These are phyloP conservation scores for Ifrita kowaldi DNA, from an alignment of 2,113 vertebrate species.

Conservation along the genomic window DNA sequence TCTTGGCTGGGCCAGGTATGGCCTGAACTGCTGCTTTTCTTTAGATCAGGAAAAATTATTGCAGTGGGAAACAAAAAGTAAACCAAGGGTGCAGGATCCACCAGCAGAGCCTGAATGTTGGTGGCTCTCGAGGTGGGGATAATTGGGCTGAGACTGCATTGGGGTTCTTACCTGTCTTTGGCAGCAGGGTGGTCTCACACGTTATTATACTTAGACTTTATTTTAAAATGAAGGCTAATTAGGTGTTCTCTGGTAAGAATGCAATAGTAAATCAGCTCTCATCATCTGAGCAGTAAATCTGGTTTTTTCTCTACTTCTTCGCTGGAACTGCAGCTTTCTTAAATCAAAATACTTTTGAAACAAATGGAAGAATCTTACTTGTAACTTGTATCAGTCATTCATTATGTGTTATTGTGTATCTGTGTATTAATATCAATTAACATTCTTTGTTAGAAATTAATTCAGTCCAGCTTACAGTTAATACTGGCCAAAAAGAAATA, in stretches of 20 bases:
- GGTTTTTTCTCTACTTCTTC: not conserved
- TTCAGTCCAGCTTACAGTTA: not conserved
- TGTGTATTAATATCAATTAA: not conserved
- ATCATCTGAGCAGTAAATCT: not conserved
- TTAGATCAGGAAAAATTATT: not conserved
- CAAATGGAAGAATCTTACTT: not conserved
- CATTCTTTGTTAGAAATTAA: not conserved
- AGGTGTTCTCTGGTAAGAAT: not conserved
- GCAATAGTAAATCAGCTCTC: not conserved
- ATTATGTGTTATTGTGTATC: not conserved
- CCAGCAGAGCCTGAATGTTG: not conserved
- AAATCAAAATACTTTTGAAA: not conserved
- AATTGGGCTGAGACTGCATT: not conserved
- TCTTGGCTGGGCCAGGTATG: not conserved
- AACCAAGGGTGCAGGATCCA: not conserved
- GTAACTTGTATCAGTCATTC: not conserved
- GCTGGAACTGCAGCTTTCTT: not conserved
- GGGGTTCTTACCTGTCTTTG: not conserved
- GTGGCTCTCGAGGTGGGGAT: fast-evolving
- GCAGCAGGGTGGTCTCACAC: not conserved
- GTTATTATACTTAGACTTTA: not conserved
- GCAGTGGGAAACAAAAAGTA: not conserved
- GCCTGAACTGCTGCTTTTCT: not conserved
- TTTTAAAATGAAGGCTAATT: not conserved
- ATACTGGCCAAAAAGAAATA: not conserved